Base-by-base conservation (phyloP, 2,888 invertebrate genomes). In the Panzeria rudis region DNA sequence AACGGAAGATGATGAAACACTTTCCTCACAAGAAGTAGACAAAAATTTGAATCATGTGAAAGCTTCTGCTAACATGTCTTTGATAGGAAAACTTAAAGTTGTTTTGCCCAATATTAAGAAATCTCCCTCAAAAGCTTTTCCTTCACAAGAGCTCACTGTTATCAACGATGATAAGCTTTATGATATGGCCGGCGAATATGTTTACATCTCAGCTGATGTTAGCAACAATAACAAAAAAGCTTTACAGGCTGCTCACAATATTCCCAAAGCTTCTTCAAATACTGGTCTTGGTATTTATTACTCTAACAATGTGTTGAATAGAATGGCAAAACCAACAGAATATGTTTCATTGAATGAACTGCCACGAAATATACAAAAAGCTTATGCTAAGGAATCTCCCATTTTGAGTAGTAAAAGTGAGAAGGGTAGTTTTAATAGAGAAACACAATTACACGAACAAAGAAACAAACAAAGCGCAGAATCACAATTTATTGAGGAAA, bases 281-380 rank as follows among this genome's bases (percentile, higher is more conserved):
- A 87, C 89, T 81, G 88, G 89, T 79, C 89, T 91, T 81, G 92
- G 92, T 83, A 91, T 94, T 79, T 94, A 94, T 89, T 95, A 95
- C 88, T 95, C 95, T 83, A 96, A 95, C 91, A 96, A 96, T 89
- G 93, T 95, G 72, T 94, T 95, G 85, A 71, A 66, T 66, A 69
- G 54, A 71, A 13, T 75, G 62, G 69, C 78, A 50, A 79, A 73
- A 62, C 69, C 85, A 1, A 87, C 89, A 32, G 97, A 97, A 92
- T 97, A 97, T 89, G 95, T 97, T 44, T 96, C 96, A 38, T 92
- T 97, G 41, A 96, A 96, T 91, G 97, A 97, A 91, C 92, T 97
- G 86, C 97, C 97, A 50, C 94, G 91, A 87, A 89, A 91, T 89
- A 89, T 92, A 89, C 91, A 90, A 86, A 88, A 88, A 86, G 88